These are phyloP conservation scores for Icerya purchasi DNA, from an alignment of 2,888 invertebrate species.

Conservation along the genomic window DNA sequence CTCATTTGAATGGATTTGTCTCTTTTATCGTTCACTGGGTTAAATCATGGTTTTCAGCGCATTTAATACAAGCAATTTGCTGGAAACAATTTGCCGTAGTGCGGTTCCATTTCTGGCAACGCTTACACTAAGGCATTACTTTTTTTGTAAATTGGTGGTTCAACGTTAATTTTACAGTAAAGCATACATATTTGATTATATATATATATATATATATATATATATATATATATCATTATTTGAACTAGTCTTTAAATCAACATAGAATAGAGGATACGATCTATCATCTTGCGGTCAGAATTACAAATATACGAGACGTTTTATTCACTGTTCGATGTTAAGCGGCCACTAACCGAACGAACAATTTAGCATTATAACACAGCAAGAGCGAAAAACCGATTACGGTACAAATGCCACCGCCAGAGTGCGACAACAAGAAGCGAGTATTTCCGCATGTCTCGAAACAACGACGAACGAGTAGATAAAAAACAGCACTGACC, in stretches of 20 bases:
- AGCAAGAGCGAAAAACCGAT: no score
- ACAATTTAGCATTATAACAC: no score
- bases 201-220: neutral
- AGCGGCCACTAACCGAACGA: no score
- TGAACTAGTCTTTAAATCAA: neutral
- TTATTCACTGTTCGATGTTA: no score
- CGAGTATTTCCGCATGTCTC: no score
- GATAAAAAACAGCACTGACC: no score
- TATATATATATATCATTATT: neutral
- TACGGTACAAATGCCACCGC: no score
- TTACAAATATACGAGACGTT: no score
- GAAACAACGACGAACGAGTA: no score
- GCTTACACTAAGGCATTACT: neutral
- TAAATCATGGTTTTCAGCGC: neutral
- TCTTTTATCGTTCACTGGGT: neutral
- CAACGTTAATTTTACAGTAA: neutral
- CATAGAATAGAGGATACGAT: neutral
- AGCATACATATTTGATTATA: neutral
- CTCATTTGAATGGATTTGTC: no score
- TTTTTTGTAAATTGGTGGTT: neutral
- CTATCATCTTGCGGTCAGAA: no score
- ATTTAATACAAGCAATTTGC: neutral
- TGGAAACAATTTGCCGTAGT: neutral
- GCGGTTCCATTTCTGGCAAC: neutral
- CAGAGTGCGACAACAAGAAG: no score